A percentile compares a stretch with the other conserved stretches of the same genome.
Evolutionary conservation across 2,113 vertebrate species (phyloP).

Genomic region (Felis chaus): DNA sequence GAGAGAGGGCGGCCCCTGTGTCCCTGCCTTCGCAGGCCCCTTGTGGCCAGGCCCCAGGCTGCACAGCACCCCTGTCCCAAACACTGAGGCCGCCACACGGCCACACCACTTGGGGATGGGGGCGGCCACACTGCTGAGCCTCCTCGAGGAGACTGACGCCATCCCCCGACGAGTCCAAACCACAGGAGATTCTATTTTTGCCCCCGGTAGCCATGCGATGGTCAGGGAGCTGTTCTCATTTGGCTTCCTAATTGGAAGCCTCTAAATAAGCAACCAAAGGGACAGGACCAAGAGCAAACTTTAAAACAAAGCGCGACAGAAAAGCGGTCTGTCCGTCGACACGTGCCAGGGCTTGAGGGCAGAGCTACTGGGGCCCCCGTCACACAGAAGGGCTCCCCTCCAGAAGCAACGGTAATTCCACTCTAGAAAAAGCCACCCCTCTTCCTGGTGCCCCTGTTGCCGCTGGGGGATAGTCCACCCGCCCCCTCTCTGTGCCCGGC

Average conservation of each 20-base stretch:
- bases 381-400: neutral
- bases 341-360: too few relatives aligned
- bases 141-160: neutral
- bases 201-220: neutral
- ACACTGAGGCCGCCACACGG: neutral
- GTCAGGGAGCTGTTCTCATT: neutral
- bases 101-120: too few relatives aligned
- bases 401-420: neutral
- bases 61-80: neutral
- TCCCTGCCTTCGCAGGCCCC: neutral
- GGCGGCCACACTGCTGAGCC: neutral
- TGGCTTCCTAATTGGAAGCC: neutral
- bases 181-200: too few relatives aligned
- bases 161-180: neutral
- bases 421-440: neutral
- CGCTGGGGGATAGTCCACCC: fast-evolving
- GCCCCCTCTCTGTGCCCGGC: neutral
- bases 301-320: neutral
- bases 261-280: neutral
- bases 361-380: neutral
- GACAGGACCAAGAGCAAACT: too few relatives aligned
- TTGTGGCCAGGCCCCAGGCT: neutral
- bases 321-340: fast-evolving
- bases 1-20: too few relatives aligned
- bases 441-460: neutral